These are phyloP conservation scores for Phalacrocorax pelagicus DNA, from an alignment of 2,113 vertebrate species.

Conservation along the genomic window DNA sequence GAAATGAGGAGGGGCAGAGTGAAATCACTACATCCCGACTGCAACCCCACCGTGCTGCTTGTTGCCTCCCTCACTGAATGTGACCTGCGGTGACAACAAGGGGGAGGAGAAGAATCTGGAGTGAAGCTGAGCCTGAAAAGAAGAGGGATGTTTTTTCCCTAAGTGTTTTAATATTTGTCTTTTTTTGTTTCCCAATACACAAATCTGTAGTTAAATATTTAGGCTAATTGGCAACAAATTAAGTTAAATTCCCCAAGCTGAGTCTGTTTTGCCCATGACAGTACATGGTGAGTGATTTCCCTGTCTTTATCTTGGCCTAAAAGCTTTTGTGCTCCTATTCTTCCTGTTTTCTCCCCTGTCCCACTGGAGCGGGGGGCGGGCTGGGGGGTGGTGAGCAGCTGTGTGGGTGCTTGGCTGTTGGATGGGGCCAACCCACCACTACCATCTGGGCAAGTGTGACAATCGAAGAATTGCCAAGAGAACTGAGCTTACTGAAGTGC, in stretches of 20 bases:
- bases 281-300: not conserved
- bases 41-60: rapidly evolving
- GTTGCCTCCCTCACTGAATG: not conserved
- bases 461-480: not conserved
- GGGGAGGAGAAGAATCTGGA: not conserved
- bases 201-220: not conserved
- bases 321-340: not conserved
- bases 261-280: not conserved
- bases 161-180: not conserved
- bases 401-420: not conserved
- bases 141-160: not conserved
- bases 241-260: not conserved
- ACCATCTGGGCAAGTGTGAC: not conserved
- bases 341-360: not conserved
- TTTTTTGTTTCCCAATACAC: not conserved
- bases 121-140: not conserved
- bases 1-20: not conserved
- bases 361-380: rapidly evolving
- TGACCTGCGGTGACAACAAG: not conserved
- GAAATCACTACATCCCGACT: not conserved
- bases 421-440: not conserved
- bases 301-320: not conserved
- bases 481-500: not conserved
- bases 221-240: not conserved
- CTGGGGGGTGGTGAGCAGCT: not conserved